These are phyloP conservation scores for Apomyelois bistriatella DNA, from an alignment of 2,888 invertebrate genomes.

Conservation along the genomic window DNA sequence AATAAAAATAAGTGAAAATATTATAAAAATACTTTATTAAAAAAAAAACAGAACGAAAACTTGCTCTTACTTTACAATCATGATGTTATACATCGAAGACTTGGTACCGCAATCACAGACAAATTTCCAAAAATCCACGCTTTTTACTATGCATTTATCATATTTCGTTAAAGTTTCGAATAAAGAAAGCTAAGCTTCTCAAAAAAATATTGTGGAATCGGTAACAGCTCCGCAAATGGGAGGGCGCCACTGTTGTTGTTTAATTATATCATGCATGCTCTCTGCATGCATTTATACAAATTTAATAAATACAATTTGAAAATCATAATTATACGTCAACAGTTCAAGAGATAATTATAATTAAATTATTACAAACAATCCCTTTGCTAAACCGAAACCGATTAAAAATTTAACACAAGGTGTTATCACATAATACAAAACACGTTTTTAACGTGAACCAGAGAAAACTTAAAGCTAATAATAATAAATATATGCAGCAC, in stretches of 20 bases:
- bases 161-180: no score
- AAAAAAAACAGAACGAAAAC: slow-evolving; percentile 31
- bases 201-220: background rate
- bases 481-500: slow-evolving; percentile 13
- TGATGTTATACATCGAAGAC: slow-evolving; percentile 18
- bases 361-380: no score
- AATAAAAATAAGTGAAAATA: no score
- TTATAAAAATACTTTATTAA: slow-evolving; percentile 33
- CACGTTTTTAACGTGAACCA: background rate
- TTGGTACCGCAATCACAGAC: slow-evolving; percentile 30
- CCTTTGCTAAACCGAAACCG: no score
- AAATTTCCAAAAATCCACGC: slow-evolving; percentile 16
- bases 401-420: no score
- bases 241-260: no score
- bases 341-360: no score
- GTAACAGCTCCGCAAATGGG: background rate
- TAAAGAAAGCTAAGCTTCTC: background rate
- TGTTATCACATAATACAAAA: no score
- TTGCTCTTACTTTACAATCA: slow-evolving; percentile 24
- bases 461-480: slow-evolving; percentile 4
- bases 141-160: background rate
- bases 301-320: no score
- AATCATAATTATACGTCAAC: no score
- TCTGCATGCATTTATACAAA: no score
- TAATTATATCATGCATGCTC: no score